A percentile compares a stretch with the other conserved stretches of the same genome.
These are phyloP conservation scores for Parus major DNA, from an alignment of 2,113 vertebrate species.

Conservation along the genomic window DNA sequence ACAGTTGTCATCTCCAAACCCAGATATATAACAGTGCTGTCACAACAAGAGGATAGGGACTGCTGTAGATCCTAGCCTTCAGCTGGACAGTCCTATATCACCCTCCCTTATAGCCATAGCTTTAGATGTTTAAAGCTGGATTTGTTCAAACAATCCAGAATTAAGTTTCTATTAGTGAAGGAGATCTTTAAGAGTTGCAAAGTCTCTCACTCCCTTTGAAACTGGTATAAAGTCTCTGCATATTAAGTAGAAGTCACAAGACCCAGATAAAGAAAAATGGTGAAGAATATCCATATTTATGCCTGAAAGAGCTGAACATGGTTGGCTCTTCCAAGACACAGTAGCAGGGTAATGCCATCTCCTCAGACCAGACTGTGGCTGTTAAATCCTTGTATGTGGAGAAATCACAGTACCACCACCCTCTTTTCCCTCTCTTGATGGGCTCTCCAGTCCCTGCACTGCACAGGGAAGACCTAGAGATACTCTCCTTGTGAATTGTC, in stretches of 20 bases:
- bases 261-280: neutral
- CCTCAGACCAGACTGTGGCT: neutral
- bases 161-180: neutral
- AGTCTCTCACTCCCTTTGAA: neutral
- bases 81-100: neutral
- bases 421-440: neutral
- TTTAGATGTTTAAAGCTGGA: neutral
- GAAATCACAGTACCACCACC: neutral
- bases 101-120: neutral
- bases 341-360: neutral
- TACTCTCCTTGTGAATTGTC: neutral
- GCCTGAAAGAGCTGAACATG: neutral
- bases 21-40: fast-evolving
- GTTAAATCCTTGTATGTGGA: neutral
- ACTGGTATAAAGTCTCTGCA: neutral
- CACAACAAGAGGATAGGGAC: neutral
- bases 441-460: fast-evolving
- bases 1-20: neutral
- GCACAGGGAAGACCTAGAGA: neutral
- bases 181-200: neutral
- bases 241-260: neutral
- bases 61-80: neutral
- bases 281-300: neutral
- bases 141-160: neutral
- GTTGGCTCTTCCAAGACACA: neutral